Conservation (phyloP, 2,797 vertebrate species). For the Bovichtus variegatus region DNA sequence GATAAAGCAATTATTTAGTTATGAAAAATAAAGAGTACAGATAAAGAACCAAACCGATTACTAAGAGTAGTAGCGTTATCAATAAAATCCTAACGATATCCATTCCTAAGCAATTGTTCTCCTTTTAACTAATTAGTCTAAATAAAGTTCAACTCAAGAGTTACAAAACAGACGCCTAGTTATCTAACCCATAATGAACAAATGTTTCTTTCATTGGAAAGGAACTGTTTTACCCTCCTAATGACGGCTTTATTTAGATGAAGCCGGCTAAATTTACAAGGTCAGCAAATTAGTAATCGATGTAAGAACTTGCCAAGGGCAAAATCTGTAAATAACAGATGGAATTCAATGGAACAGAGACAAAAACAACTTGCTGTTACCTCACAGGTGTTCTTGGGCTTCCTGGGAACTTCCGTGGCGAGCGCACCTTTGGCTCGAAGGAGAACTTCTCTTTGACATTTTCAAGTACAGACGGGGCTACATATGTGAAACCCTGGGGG, state of each 20-base stretch:
- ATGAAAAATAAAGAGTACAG: too few relatives aligned
- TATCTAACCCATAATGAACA: background rate
- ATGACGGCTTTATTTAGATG: conserved; percentile 6
- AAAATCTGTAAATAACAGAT: conserved; percentile 22
- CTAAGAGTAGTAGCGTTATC: too few relatives aligned
- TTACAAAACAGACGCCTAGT: background rate
- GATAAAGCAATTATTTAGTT: too few relatives aligned
- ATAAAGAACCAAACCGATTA: too few relatives aligned
- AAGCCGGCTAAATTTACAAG: conserved; percentile 22
- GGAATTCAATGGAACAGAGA: conserved; percentile 23
- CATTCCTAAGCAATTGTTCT: too few relatives aligned
- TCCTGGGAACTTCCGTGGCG: conserved; percentile 95
- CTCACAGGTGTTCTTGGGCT: conserved; percentile 96
- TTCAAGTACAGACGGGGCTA: conserved; percentile 98
- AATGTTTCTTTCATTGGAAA: background rate
- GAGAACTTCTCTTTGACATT: conserved; percentile 97
- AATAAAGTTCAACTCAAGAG: background rate
- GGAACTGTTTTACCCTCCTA: background rate
- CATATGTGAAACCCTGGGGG: conserved; percentile 95
- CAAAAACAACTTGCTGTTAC: conserved; percentile 78
- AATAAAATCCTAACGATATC: too few relatives aligned
- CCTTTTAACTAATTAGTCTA: background rate
- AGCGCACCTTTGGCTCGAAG: conserved; percentile 96
- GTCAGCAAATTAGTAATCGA: conserved; percentile 49
- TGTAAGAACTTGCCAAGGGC: conserved; percentile 18